Evolutionary conservation across 23 tunicate species (phyloP).

Genomic region (Aplidium turbinatum): DNA sequence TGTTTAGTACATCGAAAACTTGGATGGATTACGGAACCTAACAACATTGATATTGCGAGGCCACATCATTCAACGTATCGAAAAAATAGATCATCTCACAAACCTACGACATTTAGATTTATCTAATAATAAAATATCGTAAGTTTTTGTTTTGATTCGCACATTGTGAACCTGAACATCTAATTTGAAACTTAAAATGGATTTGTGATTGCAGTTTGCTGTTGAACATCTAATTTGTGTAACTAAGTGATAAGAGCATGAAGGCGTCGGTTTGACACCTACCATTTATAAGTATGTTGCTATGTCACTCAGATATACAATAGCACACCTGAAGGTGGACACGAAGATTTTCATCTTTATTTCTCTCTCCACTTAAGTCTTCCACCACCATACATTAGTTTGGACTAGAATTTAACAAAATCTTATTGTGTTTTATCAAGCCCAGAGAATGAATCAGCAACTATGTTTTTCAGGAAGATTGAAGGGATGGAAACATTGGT

Average conservation of each 20-base stretch:
- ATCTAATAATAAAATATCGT: conserved; percentile 76
- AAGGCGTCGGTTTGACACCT: no score
- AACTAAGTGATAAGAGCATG: no score
- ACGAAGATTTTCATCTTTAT: no score
- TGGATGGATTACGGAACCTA: conserved; percentile 74
- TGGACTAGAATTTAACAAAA: not conserved
- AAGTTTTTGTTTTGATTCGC: not conserved
- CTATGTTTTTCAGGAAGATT: conserved; percentile 76
- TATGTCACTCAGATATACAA: no score
- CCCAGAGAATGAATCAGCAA: no score
- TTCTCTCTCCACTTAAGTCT: not conserved
- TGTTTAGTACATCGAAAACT: conserved; percentile 88
- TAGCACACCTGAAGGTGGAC: no score
- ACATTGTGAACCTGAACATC: no score
- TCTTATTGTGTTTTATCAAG: not conserved
- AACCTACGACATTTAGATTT: conserved; percentile 54
- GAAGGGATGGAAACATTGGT: conserved; percentile 85
- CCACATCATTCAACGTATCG: conserved; percentile 69
- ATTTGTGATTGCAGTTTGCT: no score
- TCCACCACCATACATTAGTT: not conserved
- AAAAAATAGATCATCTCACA: conserved; percentile 74
- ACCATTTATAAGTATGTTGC: no score
- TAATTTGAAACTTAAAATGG: no score
- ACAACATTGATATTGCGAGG: conserved; percentile 60
- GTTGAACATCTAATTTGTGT: no score